Evolutionary conservation across 2,888 invertebrate genomes (phyloP).

Genomic region (Abscondita cerata): DNA sequence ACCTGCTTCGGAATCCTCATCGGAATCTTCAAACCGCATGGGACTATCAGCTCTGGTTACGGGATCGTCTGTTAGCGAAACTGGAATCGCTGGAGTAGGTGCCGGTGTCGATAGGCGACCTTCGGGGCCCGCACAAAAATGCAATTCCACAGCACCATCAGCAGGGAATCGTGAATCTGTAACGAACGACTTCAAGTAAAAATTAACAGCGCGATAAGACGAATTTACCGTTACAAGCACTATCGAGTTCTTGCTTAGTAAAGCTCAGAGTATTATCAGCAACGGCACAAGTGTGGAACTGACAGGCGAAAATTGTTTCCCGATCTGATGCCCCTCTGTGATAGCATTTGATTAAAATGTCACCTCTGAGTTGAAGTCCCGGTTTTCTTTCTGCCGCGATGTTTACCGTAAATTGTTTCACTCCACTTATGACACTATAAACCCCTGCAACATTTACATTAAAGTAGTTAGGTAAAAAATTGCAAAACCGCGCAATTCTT

Average conservation of each 20-base stretch:
- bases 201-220: not conserved
- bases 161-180: slow-evolving; percentile 82
- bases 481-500: not conserved
- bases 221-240: slow-evolving; percentile 77
- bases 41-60: slow-evolving; percentile 82
- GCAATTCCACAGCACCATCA: slow-evolving; percentile 84
- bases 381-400: slow-evolving; percentile 70
- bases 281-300: slow-evolving; percentile 95
- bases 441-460: slow-evolving; percentile 61
- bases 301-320: slow-evolving; percentile 83
- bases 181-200: slow-evolving; percentile 32
- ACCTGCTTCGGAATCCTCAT: slow-evolving; percentile 58
- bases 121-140: slow-evolving; percentile 71
- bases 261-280: slow-evolving; percentile 84
- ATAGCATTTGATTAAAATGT: slow-evolving; percentile 91
- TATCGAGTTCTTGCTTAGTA: slow-evolving; percentile 85
- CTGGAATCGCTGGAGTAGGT: slow-evolving; percentile 74
- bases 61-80: slow-evolving; percentile 73
- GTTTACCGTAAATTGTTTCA: slow-evolving; percentile 73
- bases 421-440: slow-evolving; percentile 72
- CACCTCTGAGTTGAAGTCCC: slow-evolving; percentile 82
- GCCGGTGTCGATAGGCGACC: slow-evolving; percentile 68
- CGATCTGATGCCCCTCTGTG: slow-evolving; percentile 66
- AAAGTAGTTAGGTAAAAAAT: too few species aligned
- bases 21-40: slow-evolving; percentile 64